Conservation (phyloP, 2,113 vertebrate species). For the Pedionomus torquatus region DNA sequence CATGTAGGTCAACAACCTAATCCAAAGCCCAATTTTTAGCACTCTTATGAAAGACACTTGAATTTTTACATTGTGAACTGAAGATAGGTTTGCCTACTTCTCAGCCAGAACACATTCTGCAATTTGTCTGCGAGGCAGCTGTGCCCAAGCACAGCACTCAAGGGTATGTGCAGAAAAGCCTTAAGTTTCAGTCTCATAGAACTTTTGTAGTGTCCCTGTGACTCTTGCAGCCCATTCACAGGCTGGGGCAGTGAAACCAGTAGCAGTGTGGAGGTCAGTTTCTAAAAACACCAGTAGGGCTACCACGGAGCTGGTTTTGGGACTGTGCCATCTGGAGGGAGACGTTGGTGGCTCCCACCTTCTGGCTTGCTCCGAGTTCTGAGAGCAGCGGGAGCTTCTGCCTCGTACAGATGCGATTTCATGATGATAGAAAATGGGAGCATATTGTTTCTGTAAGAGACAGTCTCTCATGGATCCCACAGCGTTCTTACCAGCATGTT, state of each 20-base stretch:
- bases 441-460: slow-evolving; percentile 67
- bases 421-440: slow-evolving; percentile 64
- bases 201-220: not conserved
- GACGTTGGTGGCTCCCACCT: slow-evolving; percentile 32
- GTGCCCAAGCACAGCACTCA: not conserved
- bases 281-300: slow-evolving; percentile 16
- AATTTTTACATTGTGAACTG: not conserved
- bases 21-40: not conserved
- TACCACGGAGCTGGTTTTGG: slow-evolving; percentile 35
- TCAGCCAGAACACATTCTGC: not conserved
- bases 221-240: not conserved
- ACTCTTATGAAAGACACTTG: not conserved
- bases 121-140: not conserved
- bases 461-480: slow-evolving; percentile 56
- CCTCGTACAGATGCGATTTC: slow-evolving; percentile 56
- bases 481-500: slow-evolving; percentile 44
- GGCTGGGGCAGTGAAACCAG: not conserved
- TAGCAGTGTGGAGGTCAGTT: not conserved
- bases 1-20: slow-evolving; percentile 23
- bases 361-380: slow-evolving; percentile 31
- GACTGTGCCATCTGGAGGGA: slow-evolving; percentile 54
- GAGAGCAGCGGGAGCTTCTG: slow-evolving; percentile 55
- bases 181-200: not conserved
- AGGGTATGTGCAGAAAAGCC: not conserved
- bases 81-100: not conserved